Conservation (phyloP, 2,797 vertebrate species). For the Tiaroga cobitis region DNA sequence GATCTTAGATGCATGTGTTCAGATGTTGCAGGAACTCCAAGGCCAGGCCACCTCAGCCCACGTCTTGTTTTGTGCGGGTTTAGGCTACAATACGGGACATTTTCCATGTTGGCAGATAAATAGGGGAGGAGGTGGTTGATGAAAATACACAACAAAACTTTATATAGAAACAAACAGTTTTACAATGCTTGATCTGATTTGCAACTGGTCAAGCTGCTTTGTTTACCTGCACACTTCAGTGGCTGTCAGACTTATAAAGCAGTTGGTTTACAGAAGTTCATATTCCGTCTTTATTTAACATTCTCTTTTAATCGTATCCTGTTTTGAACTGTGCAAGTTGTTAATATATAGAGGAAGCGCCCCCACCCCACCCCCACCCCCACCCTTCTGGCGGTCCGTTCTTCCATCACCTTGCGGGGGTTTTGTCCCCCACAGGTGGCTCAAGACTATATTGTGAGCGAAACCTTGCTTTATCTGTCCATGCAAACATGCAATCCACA, state of each 20-base stretch:
- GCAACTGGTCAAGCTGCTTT: background rate
- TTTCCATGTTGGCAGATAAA: conserved; percentile 20
- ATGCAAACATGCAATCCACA: background rate
- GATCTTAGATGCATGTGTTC: background rate
- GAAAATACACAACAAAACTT: conserved; percentile 6
- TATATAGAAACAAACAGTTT: background rate
- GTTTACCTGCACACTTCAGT: background rate
- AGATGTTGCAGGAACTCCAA: conserved; percentile 19
- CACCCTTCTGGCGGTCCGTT: background rate
- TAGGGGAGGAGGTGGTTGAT: background rate
- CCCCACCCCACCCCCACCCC: no score
- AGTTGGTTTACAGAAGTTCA: background rate
- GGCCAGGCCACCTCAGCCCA: conserved; percentile 11
- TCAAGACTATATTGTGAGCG: background rate
- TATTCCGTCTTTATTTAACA: background rate
- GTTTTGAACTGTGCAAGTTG: background rate
- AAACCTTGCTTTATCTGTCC: background rate
- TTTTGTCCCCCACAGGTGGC: background rate
- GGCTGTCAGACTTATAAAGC: background rate
- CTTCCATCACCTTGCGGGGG: background rate
- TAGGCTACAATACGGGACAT: background rate
- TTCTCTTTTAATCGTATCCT: background rate
- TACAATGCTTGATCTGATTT: background rate
- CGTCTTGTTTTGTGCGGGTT: conserved; percentile 13
- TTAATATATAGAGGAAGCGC: no score